Evolutionary conservation across 2,113 vertebrate genomes (phyloP).

Genomic region (Hydropotes inermis): DNA sequence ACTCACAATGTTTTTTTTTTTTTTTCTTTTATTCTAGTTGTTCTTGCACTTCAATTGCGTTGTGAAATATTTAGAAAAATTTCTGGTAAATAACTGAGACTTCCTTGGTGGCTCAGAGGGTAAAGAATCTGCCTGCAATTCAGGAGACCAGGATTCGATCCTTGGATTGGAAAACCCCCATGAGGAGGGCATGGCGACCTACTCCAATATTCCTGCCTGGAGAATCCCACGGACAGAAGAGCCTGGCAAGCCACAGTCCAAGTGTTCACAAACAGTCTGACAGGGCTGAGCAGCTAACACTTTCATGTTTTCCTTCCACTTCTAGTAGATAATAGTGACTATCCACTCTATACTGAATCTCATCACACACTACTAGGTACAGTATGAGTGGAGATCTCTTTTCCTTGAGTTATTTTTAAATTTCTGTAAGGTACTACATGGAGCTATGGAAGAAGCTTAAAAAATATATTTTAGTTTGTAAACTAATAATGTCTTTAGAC

Average conservation of each 20-base stretch:
- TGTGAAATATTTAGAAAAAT: background rate
- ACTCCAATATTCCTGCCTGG: background rate
- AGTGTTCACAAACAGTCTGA: background rate
- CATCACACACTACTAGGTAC: background rate
- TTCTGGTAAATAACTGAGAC: background rate
- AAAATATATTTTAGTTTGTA: background rate
- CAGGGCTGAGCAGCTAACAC: background rate
- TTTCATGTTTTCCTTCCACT: background rate
- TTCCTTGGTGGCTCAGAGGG: background rate
- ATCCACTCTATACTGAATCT: background rate
- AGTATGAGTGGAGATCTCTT: background rate
- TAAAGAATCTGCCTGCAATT: background rate
- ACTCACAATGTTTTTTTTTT: background rate
- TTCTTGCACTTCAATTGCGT: background rate
- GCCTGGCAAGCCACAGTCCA: background rate
- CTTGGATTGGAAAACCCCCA: background rate
- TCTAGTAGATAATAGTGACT: background rate
- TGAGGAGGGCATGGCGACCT: background rate
- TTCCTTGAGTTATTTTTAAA: background rate
- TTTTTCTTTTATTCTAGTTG: background rate
- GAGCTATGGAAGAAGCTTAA: background rate
- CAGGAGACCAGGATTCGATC: background rate
- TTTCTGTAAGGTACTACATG: background rate
- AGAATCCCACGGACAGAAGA: background rate
- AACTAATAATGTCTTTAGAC: background rate